phyloP scores from a whole-genome alignment of 2,888 invertebrate genomes.

The Diarsia brunnea region DNA sequence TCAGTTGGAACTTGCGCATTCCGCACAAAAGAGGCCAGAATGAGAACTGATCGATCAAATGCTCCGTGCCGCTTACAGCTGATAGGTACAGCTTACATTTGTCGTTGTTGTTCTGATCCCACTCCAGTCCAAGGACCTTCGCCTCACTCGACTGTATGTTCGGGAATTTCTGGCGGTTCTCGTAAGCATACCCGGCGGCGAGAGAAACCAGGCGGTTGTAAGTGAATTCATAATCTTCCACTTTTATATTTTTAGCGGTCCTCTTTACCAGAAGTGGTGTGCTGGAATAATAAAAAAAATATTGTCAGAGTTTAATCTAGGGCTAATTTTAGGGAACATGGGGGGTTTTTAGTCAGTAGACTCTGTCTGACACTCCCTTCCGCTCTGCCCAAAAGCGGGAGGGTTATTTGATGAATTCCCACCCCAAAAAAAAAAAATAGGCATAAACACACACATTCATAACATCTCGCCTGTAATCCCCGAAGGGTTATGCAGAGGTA shows the following conservation, averaged over 20 bases:
- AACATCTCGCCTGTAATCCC: too few species aligned
- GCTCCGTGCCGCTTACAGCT: slow-evolving; percentile 76
- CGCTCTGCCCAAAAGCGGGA: too few species aligned
- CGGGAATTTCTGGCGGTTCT: slow-evolving; percentile 74
- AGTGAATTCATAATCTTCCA: slow-evolving; percentile 78
- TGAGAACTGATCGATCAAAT: slow-evolving; percentile 76
- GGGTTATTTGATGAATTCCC: too few species aligned
- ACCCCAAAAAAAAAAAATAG: too few species aligned
- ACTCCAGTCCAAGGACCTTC: slow-evolving; percentile 70
- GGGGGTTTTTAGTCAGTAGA: too few species aligned
- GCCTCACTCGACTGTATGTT: slow-evolving; percentile 73
- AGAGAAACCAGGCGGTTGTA: slow-evolving; percentile 76
- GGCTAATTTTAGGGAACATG: too few species aligned
- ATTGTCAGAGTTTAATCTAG: background rate
- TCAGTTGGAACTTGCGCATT: slow-evolving; percentile 74
- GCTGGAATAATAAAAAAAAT: slow-evolving; percentile 65
- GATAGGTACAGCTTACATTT: slow-evolving; percentile 75
- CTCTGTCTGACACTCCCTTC: too few species aligned
- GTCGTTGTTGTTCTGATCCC: slow-evolving; percentile 70
- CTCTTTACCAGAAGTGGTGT: slow-evolving; percentile 75
- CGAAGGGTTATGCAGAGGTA: too few species aligned
- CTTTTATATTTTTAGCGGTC: slow-evolving; percentile 69
- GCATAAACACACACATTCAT: too few species aligned
- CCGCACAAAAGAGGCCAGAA: slow-evolving; percentile 78
- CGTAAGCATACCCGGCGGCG: slow-evolving; percentile 76